These are phyloP conservation scores for Andrena minutula DNA, from an alignment of 2,888 invertebrate species.

Conservation along the genomic window DNA sequence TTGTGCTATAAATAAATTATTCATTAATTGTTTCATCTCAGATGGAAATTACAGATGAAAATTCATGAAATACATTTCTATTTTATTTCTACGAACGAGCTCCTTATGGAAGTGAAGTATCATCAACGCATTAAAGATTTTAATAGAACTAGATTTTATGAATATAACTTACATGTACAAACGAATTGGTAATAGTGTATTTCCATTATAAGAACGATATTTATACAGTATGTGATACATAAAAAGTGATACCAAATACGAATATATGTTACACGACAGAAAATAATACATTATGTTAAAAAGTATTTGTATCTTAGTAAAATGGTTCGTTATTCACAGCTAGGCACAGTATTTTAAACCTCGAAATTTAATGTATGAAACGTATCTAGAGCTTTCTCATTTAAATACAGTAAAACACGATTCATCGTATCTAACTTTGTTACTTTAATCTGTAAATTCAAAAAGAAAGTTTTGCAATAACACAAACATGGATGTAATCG, in stretches of 20 bases:
- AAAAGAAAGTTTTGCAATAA: constrained; percentile 9
- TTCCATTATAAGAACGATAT: constrained; percentile 1
- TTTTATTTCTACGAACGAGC: constrained; percentile 43
- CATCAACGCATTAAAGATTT: constrained; percentile 7
- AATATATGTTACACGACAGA: constrained; percentile 5
- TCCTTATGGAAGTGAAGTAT: constrained; percentile 39
- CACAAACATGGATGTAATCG: neutral
- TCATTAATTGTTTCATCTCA: constrained; percentile 13
- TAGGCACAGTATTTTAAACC: constrained; percentile 12
- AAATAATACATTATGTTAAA: neutral
- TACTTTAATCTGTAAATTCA: constrained; percentile 79
- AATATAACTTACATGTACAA: constrained; percentile 12
- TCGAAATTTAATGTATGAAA: constrained; percentile 72
- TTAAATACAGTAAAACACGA: constrained; percentile 78
- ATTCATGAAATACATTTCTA: constrained; percentile 29
- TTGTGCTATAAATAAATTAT: neutral
- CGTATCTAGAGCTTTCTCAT: constrained; percentile 77
- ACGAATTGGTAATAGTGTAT: constrained; percentile 4
- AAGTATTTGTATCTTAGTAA: neutral
- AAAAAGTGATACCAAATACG: constrained; percentile 11
- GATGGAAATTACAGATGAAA: constrained; percentile 62
- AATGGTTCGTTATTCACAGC: neutral
- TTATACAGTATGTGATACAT: constrained; percentile 25
- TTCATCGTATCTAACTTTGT: constrained; percentile 72
- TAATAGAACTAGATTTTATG: constrained; percentile 35